Base-by-base conservation (phyloP, 2,888 invertebrate genomes). In the Acanthoscelides obtectus region DNA sequence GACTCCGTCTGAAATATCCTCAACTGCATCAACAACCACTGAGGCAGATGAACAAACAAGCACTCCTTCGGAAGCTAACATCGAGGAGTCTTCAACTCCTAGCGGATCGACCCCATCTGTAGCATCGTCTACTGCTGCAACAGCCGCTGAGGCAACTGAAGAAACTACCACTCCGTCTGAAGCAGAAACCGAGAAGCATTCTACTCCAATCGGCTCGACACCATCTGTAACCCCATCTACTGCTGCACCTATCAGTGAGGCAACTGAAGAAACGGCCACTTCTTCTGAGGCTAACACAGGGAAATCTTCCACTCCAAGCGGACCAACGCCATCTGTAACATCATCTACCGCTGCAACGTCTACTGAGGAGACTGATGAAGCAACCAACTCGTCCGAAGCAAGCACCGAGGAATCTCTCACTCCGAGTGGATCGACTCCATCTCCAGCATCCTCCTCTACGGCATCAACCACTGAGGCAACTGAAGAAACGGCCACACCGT, bases 71-170 rank as follows among this genome's bases (percentile, higher is more conserved):
- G 20, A 25, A 25, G 3, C 64, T 17, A 45, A 20, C 1, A 63
- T 8, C 20, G 69, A 64, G 65, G 20, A 27, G 20, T 45, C 69
- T 63, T 17, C 12, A 22, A 69, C 3, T 3, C 20, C 21, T 5
- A 63, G 22, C 6, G n/a, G 21, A 5, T n/a, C 64, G 1, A 69
- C 64, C 64, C 5, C 22, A 5, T 64, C 19, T 22, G 69, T 68
- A 0, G 69, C 69, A 22, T 67, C n/a, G 4, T 25, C 69, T 0
- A 70, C 71, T 22, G 68, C 67, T 5, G 65, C 69, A 0, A 70
- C 71, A 20, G 68, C 67, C 3, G 65, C n/a, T 20, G 21, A 20
- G 2, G 67, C 72, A 3, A 65, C 65, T 3, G 65, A 65, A 65
- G 20, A 65, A 20, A 65, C 20, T 20, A 20, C 65, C 4, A 5